Percentiles rank a stretch among this genome's conserved stretches.
phyloP scores from a whole-genome alignment of 2,797 vertebrate genomes.

The Lepidocolaptes lacrymiger region DNA sequence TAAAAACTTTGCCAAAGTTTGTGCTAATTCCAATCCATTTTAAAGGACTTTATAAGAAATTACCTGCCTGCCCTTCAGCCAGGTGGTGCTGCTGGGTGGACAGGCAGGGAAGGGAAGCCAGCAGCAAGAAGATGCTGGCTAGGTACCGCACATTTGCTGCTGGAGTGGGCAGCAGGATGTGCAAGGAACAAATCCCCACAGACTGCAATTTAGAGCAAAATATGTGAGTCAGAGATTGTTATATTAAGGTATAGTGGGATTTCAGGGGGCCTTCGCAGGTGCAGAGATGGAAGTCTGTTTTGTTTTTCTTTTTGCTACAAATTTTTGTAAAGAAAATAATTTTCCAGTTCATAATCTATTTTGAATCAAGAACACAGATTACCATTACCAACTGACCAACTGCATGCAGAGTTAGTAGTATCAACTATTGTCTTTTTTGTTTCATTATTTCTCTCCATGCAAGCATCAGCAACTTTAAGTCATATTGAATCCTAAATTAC shows the following conservation, averaged over 20 bases:
- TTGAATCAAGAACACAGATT: neutral
- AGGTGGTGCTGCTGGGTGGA: neutral
- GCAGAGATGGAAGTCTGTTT: neutral
- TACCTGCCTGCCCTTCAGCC: neutral
- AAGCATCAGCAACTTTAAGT: neutral
- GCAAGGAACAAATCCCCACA: neutral
- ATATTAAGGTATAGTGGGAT: neutral
- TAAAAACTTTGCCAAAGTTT: neutral
- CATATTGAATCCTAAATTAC: neutral
- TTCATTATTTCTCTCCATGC: neutral
- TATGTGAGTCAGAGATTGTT: neutral
- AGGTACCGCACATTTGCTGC: neutral
- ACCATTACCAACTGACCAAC: neutral
- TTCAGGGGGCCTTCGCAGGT: neutral
- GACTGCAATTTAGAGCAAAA: neutral
- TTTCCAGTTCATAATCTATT: neutral
- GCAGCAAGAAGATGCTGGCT: neutral
- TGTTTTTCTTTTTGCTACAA: neutral
- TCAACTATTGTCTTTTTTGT: neutral
- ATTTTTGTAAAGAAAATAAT: neutral
- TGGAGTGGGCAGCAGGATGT: neutral
- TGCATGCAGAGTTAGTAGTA: neutral
- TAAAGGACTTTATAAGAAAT: neutral
- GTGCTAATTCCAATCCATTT: neutral
- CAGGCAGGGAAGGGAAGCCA: neutral